phyloP scores from a whole-genome alignment of 1,140 invertebrate genomes.

The Heliothis subflexa region DNA sequence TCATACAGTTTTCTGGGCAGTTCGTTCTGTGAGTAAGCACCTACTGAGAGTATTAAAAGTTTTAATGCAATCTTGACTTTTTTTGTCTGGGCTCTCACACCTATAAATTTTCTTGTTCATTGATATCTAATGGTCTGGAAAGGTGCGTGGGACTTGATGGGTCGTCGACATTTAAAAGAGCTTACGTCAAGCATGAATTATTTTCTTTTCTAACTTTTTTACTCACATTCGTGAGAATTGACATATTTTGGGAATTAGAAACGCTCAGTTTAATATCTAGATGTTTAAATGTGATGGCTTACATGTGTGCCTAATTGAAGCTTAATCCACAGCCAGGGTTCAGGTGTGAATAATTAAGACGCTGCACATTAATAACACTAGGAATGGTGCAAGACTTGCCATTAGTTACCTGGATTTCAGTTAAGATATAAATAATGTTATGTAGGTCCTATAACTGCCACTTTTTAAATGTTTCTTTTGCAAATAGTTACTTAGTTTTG shows the following conservation, averaged over 20 bases:
- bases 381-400: no score
- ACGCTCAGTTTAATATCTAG: no score
- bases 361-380: no score
- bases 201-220: background rate
- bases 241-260: background rate
- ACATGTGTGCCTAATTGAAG: no score
- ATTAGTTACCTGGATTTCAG: no score
- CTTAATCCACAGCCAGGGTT: no score
- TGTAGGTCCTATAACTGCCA: no score
- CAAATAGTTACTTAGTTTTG: no score
- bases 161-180: background rate
- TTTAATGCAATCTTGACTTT: slow-evolving; percentile 7
- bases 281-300: no score
- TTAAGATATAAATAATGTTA: no score
- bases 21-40: slow-evolving; percentile 9
- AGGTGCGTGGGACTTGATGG: slow-evolving; percentile 8
- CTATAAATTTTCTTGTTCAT: slow-evolving; percentile 20
- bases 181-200: slow-evolving; percentile 5
- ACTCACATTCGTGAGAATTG: background rate
- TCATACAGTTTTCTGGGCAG: slow-evolving; percentile 8
- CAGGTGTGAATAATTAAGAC: no score
- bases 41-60: slow-evolving; percentile 19
- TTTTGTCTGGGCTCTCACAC: background rate
- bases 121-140: slow-evolving; percentile 13
- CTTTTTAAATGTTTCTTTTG: no score